Evolutionary conservation across 2,888 invertebrate species (phyloP).

Genomic region (Xestoiulus laeticollis): DNA sequence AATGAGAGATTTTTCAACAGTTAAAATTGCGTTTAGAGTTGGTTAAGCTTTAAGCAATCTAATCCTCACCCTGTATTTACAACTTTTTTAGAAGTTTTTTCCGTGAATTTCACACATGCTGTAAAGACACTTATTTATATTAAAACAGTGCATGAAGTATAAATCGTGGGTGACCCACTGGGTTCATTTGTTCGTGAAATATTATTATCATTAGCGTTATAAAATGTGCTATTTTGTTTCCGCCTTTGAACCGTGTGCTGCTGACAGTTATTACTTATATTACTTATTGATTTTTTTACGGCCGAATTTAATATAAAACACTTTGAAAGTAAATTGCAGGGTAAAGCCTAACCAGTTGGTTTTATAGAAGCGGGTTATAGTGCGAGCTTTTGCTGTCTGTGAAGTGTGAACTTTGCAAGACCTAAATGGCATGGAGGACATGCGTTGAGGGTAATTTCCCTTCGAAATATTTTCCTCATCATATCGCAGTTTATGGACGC

Average conservation of each 20-base stretch:
- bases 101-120: neutral
- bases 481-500: neutral
- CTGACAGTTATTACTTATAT: neutral
- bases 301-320: neutral
- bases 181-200: neutral
- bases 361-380: neutral
- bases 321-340: neutral
- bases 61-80: neutral
- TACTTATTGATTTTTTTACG: conserved; percentile 16
- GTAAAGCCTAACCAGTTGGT: neutral
- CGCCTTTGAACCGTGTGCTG: neutral
- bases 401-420: neutral
- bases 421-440: too few species aligned
- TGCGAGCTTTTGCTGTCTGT: neutral
- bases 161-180: neutral
- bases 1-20: too few species aligned
- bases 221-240: neutral
- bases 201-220: neutral
- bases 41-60: too few species aligned
- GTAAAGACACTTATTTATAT: neutral
- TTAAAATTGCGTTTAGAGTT: too few species aligned
- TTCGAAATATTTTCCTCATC: neutral
- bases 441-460: neutral
- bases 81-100: neutral
- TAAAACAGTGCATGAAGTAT: neutral